Base-by-base conservation (phyloP, 2,113 vertebrate genomes). In the Oreochromis spilurus region DNA sequence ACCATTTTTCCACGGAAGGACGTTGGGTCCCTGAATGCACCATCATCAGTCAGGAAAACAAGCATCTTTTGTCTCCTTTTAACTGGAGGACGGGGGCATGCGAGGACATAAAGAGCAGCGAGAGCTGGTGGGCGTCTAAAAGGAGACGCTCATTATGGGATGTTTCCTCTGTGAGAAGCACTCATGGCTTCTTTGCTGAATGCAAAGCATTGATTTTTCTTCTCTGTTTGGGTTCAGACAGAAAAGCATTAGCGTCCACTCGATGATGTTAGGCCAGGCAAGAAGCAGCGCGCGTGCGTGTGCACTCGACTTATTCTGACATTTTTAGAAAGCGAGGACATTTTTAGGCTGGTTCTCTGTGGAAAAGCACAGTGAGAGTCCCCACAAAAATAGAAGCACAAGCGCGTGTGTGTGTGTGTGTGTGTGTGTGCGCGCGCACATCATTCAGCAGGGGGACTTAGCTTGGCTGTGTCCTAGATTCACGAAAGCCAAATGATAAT, bases 401-500 rank as follows among this genome's bases (percentile, higher is more conserved):
- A 45, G n/a, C 0, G 36, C 16, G 62, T 40, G 62, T 40, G 34
- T 9, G 36, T 40, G 19, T 21, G 60, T 13, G 34, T 34, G 16
- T 10, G 81, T 50, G 78, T 79, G 79, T n/a, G 87, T 24, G 84
- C 16, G 52, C 5, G 3, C 3, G 1, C 57, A 11, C 43, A 34
- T 34, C 79, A 79, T 82, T 92, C 89, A 58, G 84, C 40, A 0
- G 38, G 24, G 92, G 88, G 91, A 91, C 83, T 62, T 7, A 31
- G 72, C 67, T 84, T 48, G 45, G 83, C 86, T 87, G 88, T 91
- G 93, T 90, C 92, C 93, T 87, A 92, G 88, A 93, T 96, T 93
- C 84, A 60, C 89, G 14, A 34, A 79, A 87, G 89, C 89, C 90
- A 90, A 90, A 92, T 93, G 86, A 89, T 96, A 93, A 95, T 93